Evolutionary conservation across 2,888 invertebrate genomes (phyloP), one percentile per base, ranked within the genome.

Genomic region (Sinohyriopsis cumingii): DNA sequence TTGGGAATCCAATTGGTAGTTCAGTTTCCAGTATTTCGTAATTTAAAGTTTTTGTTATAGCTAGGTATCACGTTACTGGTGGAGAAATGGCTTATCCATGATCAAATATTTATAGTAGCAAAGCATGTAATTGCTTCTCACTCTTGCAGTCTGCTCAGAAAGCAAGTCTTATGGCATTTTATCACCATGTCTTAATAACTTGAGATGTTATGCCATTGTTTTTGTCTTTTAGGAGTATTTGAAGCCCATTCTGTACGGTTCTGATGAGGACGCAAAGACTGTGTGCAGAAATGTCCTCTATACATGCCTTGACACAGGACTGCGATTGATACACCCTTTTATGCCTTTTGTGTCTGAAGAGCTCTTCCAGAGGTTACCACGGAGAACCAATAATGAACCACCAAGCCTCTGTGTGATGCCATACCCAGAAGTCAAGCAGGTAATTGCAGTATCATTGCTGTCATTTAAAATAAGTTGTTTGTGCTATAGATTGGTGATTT

Each of bases 271-370:
- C 70, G 93, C 93, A 77, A 91, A 92, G 15, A 92, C 81, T 18
- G 92, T 59, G 3, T 94, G 95, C 0, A 93, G 95, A 33, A 93
- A 93, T 78, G 94, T 95, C 0, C 92, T 99, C 3, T 95, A 95
- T 90, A 94, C 94, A 0, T 94, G 95, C 56, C 91, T 99, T 63
- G 96, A 98, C 86, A 92, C 93, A 7, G 97, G 95, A 0, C 92
- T 99, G 55, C 93, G 96, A 75, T 92, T 97, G 69, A 92, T 99
- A 22, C 95, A 95, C 76, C 99, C 99, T 0, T 95, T 99, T 90
- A 99, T 99, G 99, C 99, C 99, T 0, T 97, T 95, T 90, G 93
- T 99, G 76, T 94, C 96, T 0, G 98, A 99, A 90, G 99, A 99
- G 91, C 91, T 99, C 80, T 99, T 93, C 92, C 97, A 97, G 90